Evolutionary conservation across 2,888 invertebrate species (phyloP).

Genomic region (Nemoura dubitans): DNA sequence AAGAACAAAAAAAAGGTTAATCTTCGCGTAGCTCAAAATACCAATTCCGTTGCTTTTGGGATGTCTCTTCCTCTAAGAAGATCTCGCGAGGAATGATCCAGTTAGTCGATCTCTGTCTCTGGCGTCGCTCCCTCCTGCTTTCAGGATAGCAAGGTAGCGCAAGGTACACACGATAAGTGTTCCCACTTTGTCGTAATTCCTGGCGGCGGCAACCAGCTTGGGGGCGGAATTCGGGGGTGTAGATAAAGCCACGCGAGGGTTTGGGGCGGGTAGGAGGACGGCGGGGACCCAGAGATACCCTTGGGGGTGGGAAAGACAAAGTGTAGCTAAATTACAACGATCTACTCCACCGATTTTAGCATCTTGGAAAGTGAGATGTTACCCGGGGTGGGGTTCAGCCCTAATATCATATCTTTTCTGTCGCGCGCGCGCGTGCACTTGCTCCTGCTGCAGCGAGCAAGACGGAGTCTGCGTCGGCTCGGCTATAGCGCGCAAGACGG

Average conservation of each 20-base stretch:
- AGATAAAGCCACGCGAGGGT: conserved; percentile 33
- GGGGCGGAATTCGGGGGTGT: background rate
- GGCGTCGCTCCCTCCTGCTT: background rate
- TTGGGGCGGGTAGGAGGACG: background rate
- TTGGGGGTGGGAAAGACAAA: conserved; percentile 40
- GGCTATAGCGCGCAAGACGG: background rate
- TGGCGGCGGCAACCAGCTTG: conserved; percentile 14
- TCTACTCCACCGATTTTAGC: conserved; percentile 45
- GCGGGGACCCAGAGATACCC: background rate
- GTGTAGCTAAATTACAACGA: conserved; percentile 48
- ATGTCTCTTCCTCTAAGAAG: background rate
- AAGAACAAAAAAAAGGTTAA: background rate
- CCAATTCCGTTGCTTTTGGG: background rate
- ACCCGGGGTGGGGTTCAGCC: conserved; percentile 41
- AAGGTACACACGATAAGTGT: conserved; percentile 30
- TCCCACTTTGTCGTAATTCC: conserved; percentile 35
- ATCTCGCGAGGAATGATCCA: conserved; percentile 22
- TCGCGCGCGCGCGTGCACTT: background rate
- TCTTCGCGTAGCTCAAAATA: background rate
- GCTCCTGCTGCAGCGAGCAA: too few species aligned
- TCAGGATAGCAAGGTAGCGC: background rate
- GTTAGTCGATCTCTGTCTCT: conserved; percentile 1
- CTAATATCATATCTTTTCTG: conserved; percentile 36
- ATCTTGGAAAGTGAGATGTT: conserved; percentile 39
- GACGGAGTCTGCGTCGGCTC: background rate